Conservation (phyloP, 1,140 invertebrate genomes). For the Hylaeus volcanicus region DNA sequence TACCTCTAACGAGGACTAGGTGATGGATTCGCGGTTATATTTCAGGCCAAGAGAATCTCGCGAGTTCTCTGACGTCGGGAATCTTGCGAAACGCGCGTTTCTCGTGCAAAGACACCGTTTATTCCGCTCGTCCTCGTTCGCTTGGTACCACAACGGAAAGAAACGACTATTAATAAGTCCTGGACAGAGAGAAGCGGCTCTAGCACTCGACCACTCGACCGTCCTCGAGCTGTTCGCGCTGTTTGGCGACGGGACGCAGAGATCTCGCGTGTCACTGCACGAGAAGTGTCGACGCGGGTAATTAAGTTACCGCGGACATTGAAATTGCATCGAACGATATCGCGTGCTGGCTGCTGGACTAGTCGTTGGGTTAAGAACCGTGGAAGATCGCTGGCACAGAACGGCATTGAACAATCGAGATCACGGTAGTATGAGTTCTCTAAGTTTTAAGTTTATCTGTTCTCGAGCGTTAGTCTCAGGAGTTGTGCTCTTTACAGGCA, state of each 20-base stretch:
- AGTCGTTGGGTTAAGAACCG: neutral
- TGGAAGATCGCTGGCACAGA: slow-evolving; percentile 11
- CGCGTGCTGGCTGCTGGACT: slow-evolving; percentile 18
- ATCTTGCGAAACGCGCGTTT: slow-evolving; percentile 27
- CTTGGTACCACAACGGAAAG: neutral
- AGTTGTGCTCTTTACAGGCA: no score
- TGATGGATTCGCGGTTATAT: slow-evolving; percentile 58
- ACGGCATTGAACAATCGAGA: neutral
- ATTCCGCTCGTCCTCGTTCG: neutral
- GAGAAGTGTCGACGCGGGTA: slow-evolving; percentile 23
- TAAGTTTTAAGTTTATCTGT: no score
- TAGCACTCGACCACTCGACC: no score
- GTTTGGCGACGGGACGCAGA: no score
- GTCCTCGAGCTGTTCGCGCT: no score
- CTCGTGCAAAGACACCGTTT: neutral
- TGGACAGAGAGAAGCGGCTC: no score
- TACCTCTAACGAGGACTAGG: slow-evolving; percentile 47
- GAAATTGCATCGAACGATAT: slow-evolving; percentile 37
- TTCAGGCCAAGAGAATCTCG: slow-evolving; percentile 31
- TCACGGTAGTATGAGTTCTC: no score
- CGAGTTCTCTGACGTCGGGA: neutral
- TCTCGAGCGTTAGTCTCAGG: no score
- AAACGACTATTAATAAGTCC: slow-evolving; percentile 32
- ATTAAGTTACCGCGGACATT: slow-evolving; percentile 43
- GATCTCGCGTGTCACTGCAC: slow-evolving; percentile 16